Evolutionary conservation across 2,113 vertebrate species (phyloP).

Genomic region (Choloepus hoffmanni): DNA sequence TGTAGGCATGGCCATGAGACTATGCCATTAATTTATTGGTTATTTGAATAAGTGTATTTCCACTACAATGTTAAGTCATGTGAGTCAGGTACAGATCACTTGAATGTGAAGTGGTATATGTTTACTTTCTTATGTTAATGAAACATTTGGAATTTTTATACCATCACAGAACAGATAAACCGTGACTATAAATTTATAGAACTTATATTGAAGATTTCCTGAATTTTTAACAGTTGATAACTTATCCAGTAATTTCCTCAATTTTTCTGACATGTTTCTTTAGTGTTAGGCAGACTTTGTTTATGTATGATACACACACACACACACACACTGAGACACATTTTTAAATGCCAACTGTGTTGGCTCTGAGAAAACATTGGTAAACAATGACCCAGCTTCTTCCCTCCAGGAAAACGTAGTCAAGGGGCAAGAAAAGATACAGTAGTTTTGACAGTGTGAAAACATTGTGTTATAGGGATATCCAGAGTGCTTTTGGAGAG

Average conservation of each 20-base stretch:
- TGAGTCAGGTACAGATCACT: neutral
- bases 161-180: neutral
- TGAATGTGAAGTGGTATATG: neutral
- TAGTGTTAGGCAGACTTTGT: neutral
- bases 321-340: fast-evolving
- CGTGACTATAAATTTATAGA: neutral
- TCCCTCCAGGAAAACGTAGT: neutral
- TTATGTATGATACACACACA: neutral
- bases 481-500: neutral
- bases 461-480: neutral
- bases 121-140: neutral
- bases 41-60: neutral
- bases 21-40: neutral
- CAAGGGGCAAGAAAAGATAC: neutral
- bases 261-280: neutral
- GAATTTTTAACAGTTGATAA: neutral
- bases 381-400: neutral
- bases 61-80: neutral
- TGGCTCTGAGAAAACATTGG: neutral
- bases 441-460: neutral
- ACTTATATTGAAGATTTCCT: neutral
- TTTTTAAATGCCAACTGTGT: neutral
- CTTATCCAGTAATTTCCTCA: neutral
- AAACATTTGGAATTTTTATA: neutral
- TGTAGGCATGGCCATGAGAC: neutral